phyloP scores from a whole-genome alignment of 2,888 invertebrate genomes.

The Choristoneura rosaceana region DNA sequence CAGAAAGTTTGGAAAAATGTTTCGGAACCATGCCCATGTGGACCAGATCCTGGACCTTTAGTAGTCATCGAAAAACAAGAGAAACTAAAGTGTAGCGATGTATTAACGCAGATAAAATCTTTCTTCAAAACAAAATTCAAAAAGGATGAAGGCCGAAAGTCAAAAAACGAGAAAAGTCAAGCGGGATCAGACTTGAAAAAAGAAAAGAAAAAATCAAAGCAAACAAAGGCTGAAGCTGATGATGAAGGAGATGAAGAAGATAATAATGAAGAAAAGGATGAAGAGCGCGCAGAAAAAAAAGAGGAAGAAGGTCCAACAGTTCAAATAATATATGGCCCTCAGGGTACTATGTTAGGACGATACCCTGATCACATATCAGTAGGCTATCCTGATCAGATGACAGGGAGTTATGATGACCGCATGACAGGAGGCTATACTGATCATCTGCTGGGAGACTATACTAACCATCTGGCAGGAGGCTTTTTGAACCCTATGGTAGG shows the following conservation, averaged over 20 bases:
- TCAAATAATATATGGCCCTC: conserved; percentile 3
- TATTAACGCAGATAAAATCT: background rate
- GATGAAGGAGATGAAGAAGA: background rate
- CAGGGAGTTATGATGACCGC: background rate
- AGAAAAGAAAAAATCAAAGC: background rate
- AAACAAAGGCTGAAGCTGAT: background rate
- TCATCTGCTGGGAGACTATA: background rate
- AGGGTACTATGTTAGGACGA: background rate
- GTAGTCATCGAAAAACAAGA: background rate
- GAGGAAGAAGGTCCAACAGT: background rate
- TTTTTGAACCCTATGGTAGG: background rate
- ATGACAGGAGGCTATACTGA: background rate
- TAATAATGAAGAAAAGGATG: background rate
- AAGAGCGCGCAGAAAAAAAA: background rate
- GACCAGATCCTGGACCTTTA: background rate
- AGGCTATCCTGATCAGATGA: background rate
- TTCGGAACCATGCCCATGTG: conserved; percentile 3
- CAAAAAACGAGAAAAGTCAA: background rate
- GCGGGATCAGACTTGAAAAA: background rate
- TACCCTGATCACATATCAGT: background rate
- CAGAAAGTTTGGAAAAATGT: background rate
- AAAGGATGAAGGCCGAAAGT: background rate
- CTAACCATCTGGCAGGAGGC: background rate
- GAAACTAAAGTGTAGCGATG: background rate
- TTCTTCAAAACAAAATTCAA: background rate